These are phyloP conservation scores for Serranus cabrilla DNA, from an alignment of 2,797 vertebrate genomes.

Conservation along the genomic window DNA sequence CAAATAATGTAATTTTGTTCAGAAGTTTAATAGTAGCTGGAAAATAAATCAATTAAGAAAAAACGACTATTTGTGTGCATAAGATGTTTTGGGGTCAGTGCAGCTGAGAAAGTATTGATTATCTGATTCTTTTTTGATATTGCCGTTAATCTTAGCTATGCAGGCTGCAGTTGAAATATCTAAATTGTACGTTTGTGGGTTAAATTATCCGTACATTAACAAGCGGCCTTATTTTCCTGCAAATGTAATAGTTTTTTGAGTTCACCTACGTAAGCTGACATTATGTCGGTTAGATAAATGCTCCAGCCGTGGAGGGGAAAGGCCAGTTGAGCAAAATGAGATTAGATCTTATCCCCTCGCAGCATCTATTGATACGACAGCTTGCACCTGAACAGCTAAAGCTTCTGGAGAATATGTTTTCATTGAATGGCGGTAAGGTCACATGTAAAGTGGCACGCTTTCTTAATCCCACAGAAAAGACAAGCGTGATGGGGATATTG, in stretches of 20 bases:
- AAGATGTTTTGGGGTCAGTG: not conserved
- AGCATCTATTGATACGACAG: slow-evolving; percentile 83
- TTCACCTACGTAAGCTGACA: slow-evolving; percentile 51
- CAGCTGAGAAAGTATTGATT: not conserved
- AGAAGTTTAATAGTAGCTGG: too few relatives aligned
- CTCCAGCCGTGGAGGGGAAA: slow-evolving; percentile 61
- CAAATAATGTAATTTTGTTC: too few relatives aligned
- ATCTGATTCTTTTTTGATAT: not conserved
- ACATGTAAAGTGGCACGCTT: slow-evolving; percentile 74
- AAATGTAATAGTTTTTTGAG: slow-evolving; percentile 1
- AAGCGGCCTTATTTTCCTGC: slow-evolving; percentile 31
- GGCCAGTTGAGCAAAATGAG: slow-evolving; percentile 79
- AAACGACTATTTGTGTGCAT: not conserved
- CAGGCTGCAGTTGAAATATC: not conserved
- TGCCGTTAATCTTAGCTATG: not conserved
- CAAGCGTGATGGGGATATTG: slow-evolving; percentile 20
- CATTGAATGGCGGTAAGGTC: slow-evolving; percentile 71
- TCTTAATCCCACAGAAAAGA: slow-evolving; percentile 73
- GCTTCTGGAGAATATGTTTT: slow-evolving; percentile 83
- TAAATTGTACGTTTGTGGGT: not conserved
- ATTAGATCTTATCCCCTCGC: slow-evolving; percentile 89
- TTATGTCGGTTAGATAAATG: slow-evolving; percentile 86
- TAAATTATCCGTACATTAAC: not conserved
- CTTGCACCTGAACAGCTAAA: slow-evolving; percentile 84
- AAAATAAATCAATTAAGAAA: not conserved